phyloP scores from a whole-genome alignment of 2,888 invertebrate genomes.

The Dendrolimus houi region DNA sequence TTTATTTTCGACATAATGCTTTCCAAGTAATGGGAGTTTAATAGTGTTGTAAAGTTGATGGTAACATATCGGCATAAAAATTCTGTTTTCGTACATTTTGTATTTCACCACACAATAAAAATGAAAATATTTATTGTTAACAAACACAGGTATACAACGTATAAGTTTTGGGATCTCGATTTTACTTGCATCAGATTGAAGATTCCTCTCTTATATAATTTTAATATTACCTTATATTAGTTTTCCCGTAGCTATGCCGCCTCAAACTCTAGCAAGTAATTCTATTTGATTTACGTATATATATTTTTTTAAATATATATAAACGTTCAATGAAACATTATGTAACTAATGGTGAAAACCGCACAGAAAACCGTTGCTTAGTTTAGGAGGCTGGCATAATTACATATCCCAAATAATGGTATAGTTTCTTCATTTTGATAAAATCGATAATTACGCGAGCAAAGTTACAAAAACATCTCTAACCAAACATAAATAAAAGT shows the following conservation, averaged over 20 bases:
- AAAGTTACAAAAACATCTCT: neutral
- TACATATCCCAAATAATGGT: no score
- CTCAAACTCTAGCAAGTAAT: no score
- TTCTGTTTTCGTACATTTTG: neutral
- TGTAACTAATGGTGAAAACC: no score
- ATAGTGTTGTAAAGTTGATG: neutral
- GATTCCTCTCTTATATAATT: neutral
- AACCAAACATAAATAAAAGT: neutral
- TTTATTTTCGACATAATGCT: constrained; percentile 13
- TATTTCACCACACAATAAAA: neutral
- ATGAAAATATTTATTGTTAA: neutral
- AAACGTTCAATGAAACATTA: no score
- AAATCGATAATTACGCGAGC: neutral
- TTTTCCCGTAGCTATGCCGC: no score
- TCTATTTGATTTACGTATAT: no score
- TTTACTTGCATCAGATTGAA: no score
- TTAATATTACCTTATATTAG: neutral
- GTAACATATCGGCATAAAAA: neutral
- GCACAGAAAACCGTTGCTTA: no score
- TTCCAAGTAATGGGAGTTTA: constrained; percentile 12
- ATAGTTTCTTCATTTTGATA: neutral
- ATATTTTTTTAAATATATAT: no score
- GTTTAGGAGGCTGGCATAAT: no score
- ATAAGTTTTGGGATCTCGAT: neutral
- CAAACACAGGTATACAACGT: neutral